These are phyloP conservation scores for Mnemiopsis leidyi DNA, from an alignment of 37 sponge, comb jelly and placozoan species.

Conservation along the genomic window DNA sequence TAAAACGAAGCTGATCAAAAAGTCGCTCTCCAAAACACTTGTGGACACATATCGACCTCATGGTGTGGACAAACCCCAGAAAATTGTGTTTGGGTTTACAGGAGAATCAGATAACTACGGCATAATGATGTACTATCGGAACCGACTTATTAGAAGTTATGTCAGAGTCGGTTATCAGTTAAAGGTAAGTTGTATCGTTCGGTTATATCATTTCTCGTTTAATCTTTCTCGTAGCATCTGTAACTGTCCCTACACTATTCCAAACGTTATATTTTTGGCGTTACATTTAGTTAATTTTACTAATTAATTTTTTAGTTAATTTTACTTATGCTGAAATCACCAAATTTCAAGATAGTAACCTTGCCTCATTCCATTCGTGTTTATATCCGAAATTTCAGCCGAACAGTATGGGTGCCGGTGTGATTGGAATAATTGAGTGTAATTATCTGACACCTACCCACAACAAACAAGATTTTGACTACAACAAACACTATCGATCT, in stretches of 20 bases:
- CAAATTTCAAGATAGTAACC: too few species aligned
- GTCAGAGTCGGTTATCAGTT: conserved; percentile 50
- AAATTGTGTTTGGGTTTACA: conserved; percentile 66
- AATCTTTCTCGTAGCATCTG: too few species aligned
- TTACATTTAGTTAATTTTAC: too few species aligned
- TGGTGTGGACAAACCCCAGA: conserved; percentile 1
- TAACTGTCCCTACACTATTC: too few species aligned
- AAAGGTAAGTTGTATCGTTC: too few species aligned
- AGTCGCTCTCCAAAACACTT: conserved; percentile 19
- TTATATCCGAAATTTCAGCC: conserved; percentile 10
- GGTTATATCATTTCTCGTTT: too few species aligned
- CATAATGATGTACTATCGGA: conserved; percentile 67
- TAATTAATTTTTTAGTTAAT: too few species aligned
- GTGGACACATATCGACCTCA: conserved; percentile 54
- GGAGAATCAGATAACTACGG: conserved; percentile 38
- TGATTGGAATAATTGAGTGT: conserved; percentile 66
- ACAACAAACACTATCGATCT: conserved; percentile 60
- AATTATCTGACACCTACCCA: conserved; percentile 66
- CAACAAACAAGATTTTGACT: conserved; percentile 68
- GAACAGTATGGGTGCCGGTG: conserved; percentile 63
- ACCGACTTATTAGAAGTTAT: conserved; percentile 66
- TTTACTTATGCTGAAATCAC: too few species aligned
- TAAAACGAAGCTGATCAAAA: conserved; percentile 29
- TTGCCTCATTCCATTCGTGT: too few species aligned
- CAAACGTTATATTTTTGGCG: too few species aligned